These are phyloP conservation scores for Ammodytes dubius DNA, from an alignment of 2,113 vertebrate species.

Conservation along the genomic window DNA sequence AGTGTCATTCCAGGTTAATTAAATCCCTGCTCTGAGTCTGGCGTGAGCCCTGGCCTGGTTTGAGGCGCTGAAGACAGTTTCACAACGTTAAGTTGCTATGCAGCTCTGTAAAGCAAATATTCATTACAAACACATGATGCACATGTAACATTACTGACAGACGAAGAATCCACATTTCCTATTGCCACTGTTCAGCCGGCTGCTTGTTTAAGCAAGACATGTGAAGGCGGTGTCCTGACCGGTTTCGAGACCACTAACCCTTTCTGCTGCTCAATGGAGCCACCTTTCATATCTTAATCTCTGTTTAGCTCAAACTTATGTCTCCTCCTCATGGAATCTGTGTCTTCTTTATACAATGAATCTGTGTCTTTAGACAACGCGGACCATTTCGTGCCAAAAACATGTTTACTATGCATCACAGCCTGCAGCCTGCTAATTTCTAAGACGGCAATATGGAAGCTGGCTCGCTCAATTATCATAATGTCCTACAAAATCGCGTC, in stretches of 20 bases:
- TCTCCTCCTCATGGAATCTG: conserved; percentile 4
- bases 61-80: conserved; percentile 36
- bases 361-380: neutral
- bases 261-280: conserved; percentile 9
- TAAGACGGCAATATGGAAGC: conserved; percentile 10
- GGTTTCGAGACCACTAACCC: conserved; percentile 5
- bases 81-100: neutral
- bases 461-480: conserved; percentile 37
- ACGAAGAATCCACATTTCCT: neutral
- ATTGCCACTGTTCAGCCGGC: neutral
- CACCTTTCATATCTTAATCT: conserved; percentile 29
- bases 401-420: conserved; percentile 42
- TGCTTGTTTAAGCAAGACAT: conserved; percentile 18
- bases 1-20: conserved; percentile 76
- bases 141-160: conserved; percentile 2
- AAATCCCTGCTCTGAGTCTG: conserved; percentile 65
- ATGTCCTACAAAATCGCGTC: conserved; percentile 14
- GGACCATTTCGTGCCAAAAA: conserved; percentile 41
- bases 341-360: neutral
- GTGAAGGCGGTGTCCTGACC: neutral
- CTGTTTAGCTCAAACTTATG: conserved; percentile 4
- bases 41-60: conserved; percentile 37
- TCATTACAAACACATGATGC: conserved; percentile 12
- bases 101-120: neutral
- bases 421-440: conserved; percentile 23